A percentile compares a stretch with the other conserved stretches of the same genome.
phyloP scores from a whole-genome alignment of 2,888 invertebrate genomes.

The Orthosia cruda region DNA sequence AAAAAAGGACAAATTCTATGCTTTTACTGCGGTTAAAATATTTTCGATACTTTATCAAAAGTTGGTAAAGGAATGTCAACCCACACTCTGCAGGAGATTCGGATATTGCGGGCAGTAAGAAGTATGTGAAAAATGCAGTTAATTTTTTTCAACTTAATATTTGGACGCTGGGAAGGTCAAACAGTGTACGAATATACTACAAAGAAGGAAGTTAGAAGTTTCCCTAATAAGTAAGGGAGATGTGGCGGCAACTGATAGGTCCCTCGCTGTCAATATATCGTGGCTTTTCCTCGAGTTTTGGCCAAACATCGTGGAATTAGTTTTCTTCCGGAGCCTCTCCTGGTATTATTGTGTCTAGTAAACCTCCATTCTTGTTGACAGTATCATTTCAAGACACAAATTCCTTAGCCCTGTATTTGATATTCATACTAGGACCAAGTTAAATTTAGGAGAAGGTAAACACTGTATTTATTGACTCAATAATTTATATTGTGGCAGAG shows the following conservation, averaged over 20 bases:
- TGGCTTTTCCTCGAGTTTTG: conserved; percentile 28
- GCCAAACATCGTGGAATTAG: conserved; percentile 50
- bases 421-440: background rate
- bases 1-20: conserved; percentile 32
- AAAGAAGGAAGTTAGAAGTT: background rate
- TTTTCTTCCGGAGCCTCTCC: conserved; percentile 32
- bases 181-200: background rate
- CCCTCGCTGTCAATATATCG: conserved; percentile 44
- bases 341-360: conserved; percentile 39
- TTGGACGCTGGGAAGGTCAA: background rate
- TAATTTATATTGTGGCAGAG: background rate
- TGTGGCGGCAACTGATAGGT: conserved; percentile 33
- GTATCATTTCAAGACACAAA: conserved; percentile 32
- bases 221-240: conserved; percentile 7
- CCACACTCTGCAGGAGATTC: background rate
- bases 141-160: conserved; percentile 13
- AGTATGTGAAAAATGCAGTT: background rate
- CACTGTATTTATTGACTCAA: background rate
- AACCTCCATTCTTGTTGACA: conserved; percentile 26
- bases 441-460: background rate
- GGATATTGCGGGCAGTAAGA: background rate
- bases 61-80: background rate
- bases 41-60: conserved; percentile 38
- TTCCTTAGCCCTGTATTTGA: conserved; percentile 10
- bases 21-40: conserved; percentile 29